Evolutionary conservation across 37 sponge, comb jelly and placozoan genomes (phyloP).

Genomic region (Aphrocallistes beatrix): DNA sequence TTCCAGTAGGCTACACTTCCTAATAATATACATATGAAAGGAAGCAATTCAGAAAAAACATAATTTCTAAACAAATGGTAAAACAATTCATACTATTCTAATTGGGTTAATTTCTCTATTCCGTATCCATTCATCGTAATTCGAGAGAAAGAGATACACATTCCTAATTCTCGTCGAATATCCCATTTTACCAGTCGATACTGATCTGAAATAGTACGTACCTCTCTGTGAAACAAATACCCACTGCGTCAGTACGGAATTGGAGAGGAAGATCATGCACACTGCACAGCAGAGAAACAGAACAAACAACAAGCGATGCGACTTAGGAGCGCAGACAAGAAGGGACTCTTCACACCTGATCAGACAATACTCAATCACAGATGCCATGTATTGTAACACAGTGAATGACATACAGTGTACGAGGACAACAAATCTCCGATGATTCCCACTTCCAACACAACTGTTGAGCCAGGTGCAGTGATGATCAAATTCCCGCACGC

Average conservation of each 20-base stretch:
- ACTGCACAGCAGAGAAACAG: neutral
- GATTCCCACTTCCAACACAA: neutral
- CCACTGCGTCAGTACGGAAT: neutral
- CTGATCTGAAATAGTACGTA: neutral
- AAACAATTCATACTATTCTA: too few species aligned
- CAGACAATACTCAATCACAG: neutral
- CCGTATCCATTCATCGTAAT: neutral
- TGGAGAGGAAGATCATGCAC: neutral
- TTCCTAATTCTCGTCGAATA: neutral
- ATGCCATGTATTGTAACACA: neutral
- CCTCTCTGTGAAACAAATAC: neutral
- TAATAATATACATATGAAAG: too few species aligned
- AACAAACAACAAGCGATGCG: neutral
- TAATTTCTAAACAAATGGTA: too few species aligned
- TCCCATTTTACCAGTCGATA: neutral
- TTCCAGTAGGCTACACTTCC: too few species aligned
- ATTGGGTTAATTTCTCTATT: neutral
- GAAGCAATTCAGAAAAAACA: too few species aligned
- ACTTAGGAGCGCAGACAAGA: neutral
- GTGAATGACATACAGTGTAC: neutral
- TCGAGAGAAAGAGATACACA: neutral
- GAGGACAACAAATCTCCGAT: neutral
- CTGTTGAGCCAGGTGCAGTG: conserved; percentile 1
- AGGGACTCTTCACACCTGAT: neutral
- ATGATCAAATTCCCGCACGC: conserved; percentile 1